Conservation (phyloP, 2,113 vertebrate genomes). For the Amazona guildingii region DNA sequence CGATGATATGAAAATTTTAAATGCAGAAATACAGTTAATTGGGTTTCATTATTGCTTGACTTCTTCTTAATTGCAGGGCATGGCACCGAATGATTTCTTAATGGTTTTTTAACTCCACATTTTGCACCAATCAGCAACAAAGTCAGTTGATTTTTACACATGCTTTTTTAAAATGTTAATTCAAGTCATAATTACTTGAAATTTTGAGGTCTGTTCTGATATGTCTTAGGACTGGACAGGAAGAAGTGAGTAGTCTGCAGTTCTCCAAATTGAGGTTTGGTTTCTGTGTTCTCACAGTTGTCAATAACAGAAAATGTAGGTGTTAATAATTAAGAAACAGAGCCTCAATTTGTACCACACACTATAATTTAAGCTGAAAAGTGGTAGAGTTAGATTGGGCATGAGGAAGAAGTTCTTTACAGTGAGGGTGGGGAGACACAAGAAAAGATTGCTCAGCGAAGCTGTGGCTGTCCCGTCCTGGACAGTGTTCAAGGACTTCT, state of each 20-base stretch:
- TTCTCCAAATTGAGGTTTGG: background rate
- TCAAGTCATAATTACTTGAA: conserved; percentile 45
- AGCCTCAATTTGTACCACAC: background rate
- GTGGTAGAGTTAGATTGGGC: background rate
- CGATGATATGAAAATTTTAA: conserved; percentile 38
- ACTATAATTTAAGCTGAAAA: background rate
- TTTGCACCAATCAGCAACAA: conserved; percentile 60
- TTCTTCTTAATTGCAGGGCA: conserved; percentile 70
- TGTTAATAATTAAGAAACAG: background rate
- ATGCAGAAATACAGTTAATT: conserved; percentile 67
- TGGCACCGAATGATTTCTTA: conserved; percentile 50
- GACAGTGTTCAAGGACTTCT: background rate
- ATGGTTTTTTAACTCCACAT: conserved; percentile 56
- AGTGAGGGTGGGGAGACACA: background rate
- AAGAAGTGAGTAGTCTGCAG: background rate
- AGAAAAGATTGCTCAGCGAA: background rate
- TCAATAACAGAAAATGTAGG: background rate
- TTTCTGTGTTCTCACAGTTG: background rate
- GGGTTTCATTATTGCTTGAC: conserved; percentile 68
- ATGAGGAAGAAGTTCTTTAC: background rate
- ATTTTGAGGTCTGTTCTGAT: background rate
- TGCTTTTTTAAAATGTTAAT: conserved; percentile 32
- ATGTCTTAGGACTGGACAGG: background rate
- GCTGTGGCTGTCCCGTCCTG: background rate
- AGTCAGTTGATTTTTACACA: conserved; percentile 48